Percentiles rank a stretch among this genome's conserved stretches.
Evolutionary conservation across 2,888 invertebrate species (phyloP).

Genomic region (Theretra japonica): DNA sequence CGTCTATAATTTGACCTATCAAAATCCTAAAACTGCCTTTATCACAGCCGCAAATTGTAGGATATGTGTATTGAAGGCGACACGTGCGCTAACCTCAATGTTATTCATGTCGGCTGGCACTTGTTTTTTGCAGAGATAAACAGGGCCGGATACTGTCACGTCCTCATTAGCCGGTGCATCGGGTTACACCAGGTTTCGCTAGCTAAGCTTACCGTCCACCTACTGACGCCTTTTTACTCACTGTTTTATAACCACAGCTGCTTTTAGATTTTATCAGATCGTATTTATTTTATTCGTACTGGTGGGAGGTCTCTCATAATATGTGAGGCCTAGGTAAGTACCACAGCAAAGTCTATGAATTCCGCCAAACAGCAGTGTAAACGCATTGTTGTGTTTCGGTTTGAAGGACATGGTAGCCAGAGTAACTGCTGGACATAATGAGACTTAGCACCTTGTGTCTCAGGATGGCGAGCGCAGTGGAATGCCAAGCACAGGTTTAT

Average conservation of each 20-base stretch:
- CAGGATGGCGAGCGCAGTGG: no score
- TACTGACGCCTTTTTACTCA: not conserved
- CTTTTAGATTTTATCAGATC: not conserved
- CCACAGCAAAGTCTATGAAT: no score
- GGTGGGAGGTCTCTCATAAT: no score
- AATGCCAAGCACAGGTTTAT: no score
- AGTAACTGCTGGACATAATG: no score
- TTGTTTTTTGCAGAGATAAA: slow-evolving; percentile 46
- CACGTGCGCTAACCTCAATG: slow-evolving; percentile 42
- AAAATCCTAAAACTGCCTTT: not conserved
- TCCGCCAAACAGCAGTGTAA: no score
- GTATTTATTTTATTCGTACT: no score
- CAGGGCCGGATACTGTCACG: slow-evolving; percentile 67
- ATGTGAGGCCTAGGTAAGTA: no score
- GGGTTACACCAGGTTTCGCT: slow-evolving; percentile 52
- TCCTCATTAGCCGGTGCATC: slow-evolving; percentile 72
- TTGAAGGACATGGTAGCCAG: no score
- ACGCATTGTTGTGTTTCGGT: no score
- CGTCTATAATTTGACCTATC: not conserved
- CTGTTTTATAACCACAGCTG: not conserved
- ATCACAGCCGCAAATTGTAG: not conserved
- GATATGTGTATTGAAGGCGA: slow-evolving; percentile 25
- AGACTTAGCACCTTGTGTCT: no score
- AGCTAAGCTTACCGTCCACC: slow-evolving; percentile 16
- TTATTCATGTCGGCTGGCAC: slow-evolving; percentile 41